Evolutionary conservation across 2,113 vertebrate genomes (phyloP).

Genomic region (Psophia crepitans): DNA sequence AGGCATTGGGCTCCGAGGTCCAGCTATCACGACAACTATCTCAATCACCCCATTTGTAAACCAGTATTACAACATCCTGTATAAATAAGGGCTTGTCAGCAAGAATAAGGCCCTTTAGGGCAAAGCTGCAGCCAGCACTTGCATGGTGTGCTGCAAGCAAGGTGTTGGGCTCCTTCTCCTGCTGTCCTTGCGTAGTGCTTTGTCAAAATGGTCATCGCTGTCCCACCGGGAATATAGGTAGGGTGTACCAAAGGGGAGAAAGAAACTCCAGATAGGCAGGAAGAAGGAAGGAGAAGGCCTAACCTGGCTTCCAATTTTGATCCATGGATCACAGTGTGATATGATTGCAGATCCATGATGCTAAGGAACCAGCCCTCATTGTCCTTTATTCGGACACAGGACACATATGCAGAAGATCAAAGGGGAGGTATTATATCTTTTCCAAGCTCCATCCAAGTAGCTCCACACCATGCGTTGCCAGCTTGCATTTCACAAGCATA

Average conservation of each 20-base stretch:
- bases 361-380: neutral
- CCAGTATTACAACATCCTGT: neutral
- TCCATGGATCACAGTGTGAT: neutral
- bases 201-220: neutral
- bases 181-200: accelerated
- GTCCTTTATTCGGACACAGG: neutral
- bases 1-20: neutral
- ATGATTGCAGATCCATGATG: neutral
- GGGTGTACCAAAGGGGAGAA: neutral
- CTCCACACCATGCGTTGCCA: neutral
- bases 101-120: neutral
- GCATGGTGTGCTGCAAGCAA: neutral
- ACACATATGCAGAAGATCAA: neutral
- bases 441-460: neutral
- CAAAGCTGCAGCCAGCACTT: neutral
- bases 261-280: neutral
- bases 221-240: neutral
- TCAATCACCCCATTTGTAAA: neutral
- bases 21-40: neutral
- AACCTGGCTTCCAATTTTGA: neutral
- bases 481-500: neutral
- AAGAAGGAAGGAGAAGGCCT: neutral
- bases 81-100: neutral
- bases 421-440: neutral
- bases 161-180: neutral